Evolutionary conservation across 2,888 invertebrate species (phyloP).

Genomic region (Erebia ligea): DNA sequence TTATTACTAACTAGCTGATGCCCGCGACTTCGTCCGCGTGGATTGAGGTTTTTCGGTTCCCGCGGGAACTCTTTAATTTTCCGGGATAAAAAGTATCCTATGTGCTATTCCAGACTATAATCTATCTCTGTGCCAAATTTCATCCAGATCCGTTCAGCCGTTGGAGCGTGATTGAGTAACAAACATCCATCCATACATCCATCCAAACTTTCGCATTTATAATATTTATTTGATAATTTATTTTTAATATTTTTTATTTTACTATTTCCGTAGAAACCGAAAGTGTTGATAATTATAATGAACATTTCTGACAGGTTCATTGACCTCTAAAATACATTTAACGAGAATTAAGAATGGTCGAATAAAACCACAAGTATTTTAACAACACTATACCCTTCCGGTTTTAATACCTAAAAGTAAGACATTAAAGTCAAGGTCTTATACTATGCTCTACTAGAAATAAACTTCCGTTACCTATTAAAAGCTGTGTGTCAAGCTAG

Average conservation of each 20-base stretch:
- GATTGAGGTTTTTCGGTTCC: too few relatives aligned
- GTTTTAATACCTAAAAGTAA: slow-evolving; percentile 5
- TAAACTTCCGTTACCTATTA: not conserved
- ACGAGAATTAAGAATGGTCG: not conserved
- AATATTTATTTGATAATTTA: too few relatives aligned
- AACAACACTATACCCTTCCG: slow-evolving; percentile 1
- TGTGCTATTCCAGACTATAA: too few relatives aligned
- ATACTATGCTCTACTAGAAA: not conserved
- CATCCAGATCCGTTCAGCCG: too few relatives aligned
- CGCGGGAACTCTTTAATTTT: too few relatives aligned
- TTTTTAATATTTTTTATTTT: not conserved
- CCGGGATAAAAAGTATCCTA: too few relatives aligned
- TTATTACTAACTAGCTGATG: too few relatives aligned
- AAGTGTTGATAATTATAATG: not conserved
- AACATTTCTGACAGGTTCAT: slow-evolving; percentile 7
- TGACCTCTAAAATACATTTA: slow-evolving; percentile 9
- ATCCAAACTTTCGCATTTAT: too few relatives aligned
- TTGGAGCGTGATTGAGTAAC: too few relatives aligned
- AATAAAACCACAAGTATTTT: slow-evolving; percentile 23
- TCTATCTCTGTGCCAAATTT: too few relatives aligned
- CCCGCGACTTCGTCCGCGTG: too few relatives aligned
- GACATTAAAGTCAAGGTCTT: slow-evolving; percentile 2
- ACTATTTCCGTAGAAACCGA: not conserved
- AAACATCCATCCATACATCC: too few relatives aligned
- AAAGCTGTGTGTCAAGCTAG: not conserved